Conservation (phyloP, 2,888 invertebrate genomes). For the Baronia brevicornis region DNA sequence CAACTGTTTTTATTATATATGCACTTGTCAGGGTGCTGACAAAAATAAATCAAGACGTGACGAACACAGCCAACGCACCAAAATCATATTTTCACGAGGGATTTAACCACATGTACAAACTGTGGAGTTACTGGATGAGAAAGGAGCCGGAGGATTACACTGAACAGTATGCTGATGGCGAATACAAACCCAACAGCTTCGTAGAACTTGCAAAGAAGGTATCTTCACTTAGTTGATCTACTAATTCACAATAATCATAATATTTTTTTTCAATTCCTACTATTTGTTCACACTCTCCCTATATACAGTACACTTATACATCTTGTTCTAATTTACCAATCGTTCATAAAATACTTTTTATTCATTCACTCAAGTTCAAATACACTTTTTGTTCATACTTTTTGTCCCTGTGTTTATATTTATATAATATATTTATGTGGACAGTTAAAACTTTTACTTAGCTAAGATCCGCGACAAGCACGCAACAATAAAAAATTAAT, state of each 20-base stretch:
- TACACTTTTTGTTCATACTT: too few species aligned
- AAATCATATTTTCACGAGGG: constrained; percentile 51
- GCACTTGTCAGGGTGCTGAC: constrained; percentile 37
- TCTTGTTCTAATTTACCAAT: too few species aligned
- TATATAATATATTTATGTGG: too few species aligned
- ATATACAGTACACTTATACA: too few species aligned
- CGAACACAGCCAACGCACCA: constrained; percentile 31
- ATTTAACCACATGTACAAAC: constrained; percentile 75
- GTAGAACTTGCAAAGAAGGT: constrained; percentile 77
- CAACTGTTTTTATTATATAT: background rate
- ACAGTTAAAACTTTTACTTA: too few species aligned
- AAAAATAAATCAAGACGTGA: constrained; percentile 34
- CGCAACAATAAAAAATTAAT: too few species aligned
- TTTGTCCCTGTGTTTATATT: too few species aligned
- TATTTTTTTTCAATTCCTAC: too few species aligned
- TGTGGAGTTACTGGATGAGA: constrained; percentile 87
- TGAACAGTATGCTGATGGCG: constrained; percentile 76
- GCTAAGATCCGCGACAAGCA: too few species aligned
- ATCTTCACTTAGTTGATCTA: constrained; percentile 6
- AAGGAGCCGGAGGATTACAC: constrained; percentile 81
- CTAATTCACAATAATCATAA: background rate
- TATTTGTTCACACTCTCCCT: too few species aligned
- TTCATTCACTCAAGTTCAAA: too few species aligned
- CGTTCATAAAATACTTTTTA: too few species aligned
- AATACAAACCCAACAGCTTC: constrained; percentile 52